Percentiles rank a stretch among this genome's conserved stretches.
phyloP scores from a whole-genome alignment of 1,140 invertebrate species.

The Drosophila lini region DNA sequence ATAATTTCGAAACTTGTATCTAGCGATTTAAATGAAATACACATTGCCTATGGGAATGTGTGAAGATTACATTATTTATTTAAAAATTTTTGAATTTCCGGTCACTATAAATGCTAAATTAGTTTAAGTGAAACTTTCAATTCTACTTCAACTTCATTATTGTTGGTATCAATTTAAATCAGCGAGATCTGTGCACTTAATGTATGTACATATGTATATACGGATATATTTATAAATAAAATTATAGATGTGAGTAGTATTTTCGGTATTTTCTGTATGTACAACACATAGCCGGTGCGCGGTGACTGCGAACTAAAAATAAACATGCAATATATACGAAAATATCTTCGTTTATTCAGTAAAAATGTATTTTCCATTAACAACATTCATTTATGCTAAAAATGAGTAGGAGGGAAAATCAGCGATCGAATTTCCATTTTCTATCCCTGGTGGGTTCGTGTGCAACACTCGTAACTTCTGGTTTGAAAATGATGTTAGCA shows the following conservation, averaged over 20 bases:
- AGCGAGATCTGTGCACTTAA: conserved; percentile 25
- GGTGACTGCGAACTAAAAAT: conserved; percentile 75
- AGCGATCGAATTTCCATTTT: conserved; percentile 70
- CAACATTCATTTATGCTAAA: conserved; percentile 43
- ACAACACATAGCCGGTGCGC: conserved; percentile 16
- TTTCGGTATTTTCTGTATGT: conserved; percentile 26
- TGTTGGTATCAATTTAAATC: neutral
- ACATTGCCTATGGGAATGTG: neutral
- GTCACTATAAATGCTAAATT: neutral
- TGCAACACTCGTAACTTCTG: conserved; percentile 38
- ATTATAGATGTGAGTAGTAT: conserved; percentile 25
- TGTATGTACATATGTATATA: conserved; percentile 9
- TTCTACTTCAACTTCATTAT: neutral
- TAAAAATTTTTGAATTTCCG: neutral
- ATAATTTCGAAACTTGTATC: neutral
- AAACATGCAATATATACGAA: conserved; percentile 67
- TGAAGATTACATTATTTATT: neutral
- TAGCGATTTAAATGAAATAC: neutral
- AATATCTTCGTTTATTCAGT: conserved; percentile 50
- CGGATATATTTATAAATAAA: conserved; percentile 24
- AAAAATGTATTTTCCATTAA: conserved; percentile 63
- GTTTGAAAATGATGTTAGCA: neutral
- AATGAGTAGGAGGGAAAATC: conserved; percentile 29
- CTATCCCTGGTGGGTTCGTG: conserved; percentile 58
- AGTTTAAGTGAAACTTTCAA: neutral